A percentile compares a stretch with the other conserved stretches of the same genome.
phyloP scores from a whole-genome alignment of 2,888 invertebrate genomes.

The Synanthedon myopaeformis region DNA sequence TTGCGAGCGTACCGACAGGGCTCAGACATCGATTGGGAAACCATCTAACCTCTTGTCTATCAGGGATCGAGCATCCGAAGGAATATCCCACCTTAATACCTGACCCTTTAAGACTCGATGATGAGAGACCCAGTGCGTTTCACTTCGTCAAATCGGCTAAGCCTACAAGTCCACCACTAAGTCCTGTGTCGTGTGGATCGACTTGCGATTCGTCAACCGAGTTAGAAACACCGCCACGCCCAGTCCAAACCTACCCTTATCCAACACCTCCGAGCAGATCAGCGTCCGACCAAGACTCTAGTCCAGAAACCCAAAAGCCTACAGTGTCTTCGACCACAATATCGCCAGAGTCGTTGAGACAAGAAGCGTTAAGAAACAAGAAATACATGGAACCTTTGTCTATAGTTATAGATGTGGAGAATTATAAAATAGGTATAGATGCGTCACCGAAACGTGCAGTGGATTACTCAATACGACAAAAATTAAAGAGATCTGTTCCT shows the following conservation, averaged over 20 bases:
- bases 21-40: constrained; percentile 74
- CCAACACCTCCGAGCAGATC: constrained; percentile 73
- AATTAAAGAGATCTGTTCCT: constrained; percentile 45
- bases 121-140: constrained; percentile 56
- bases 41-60: constrained; percentile 75
- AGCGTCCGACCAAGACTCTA: constrained; percentile 66
- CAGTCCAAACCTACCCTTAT: constrained; percentile 51
- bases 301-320: constrained; percentile 61
- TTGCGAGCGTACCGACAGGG: constrained; percentile 72
- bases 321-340: constrained; percentile 69
- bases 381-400: constrained; percentile 59
- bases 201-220: constrained; percentile 74
- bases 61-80: constrained; percentile 55
- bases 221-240: constrained; percentile 63
- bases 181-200: constrained; percentile 78
- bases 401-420: constrained; percentile 61
- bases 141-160: constrained; percentile 50
- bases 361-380: constrained; percentile 40
- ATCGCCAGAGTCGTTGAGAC: constrained; percentile 49
- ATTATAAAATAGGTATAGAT: constrained; percentile 60
- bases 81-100: constrained; percentile 71
- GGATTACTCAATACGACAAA: constrained; percentile 56
- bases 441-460: constrained; percentile 61
- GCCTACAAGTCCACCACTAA: constrained; percentile 76
- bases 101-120: constrained; percentile 56